These are phyloP conservation scores for Agapornis roseicollis DNA, from an alignment of 2,113 vertebrate genomes.

Conservation along the genomic window DNA sequence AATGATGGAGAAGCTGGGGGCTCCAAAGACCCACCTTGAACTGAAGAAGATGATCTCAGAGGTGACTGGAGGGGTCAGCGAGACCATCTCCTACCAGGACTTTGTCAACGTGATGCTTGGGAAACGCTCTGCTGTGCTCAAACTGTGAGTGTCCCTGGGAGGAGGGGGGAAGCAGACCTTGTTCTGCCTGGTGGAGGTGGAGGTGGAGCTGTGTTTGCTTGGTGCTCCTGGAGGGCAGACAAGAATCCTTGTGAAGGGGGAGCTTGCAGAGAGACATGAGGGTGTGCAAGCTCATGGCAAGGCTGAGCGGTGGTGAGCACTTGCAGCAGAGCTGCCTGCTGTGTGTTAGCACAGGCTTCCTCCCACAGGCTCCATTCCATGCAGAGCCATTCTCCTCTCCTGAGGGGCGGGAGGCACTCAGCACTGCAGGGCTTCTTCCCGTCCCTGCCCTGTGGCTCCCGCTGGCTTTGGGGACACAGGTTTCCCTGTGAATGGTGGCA, in stretches of 20 bases:
- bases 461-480: background rate
- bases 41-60: constrained; percentile 98
- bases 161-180: background rate
- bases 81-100: constrained; percentile 94
- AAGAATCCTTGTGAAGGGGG: background rate
- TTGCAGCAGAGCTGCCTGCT: background rate
- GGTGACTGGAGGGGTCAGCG: constrained; percentile 88
- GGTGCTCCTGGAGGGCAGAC: accelerated
- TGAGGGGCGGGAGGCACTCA: background rate
- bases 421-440: background rate
- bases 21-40: constrained; percentile 94
- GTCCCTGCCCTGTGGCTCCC: background rate
- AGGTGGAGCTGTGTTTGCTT: background rate
- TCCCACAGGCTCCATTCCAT: accelerated
- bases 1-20: constrained; percentile 98
- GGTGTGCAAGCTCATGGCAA: background rate
- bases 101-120: constrained; percentile 98
- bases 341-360: background rate
- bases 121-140: constrained; percentile 92
- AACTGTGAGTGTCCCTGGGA: constrained; percentile 84
- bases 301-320: background rate
- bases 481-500: background rate
- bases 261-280: background rate
- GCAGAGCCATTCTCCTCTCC: background rate
- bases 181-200: background rate